Conservation (phyloP, 2,113 vertebrate genomes). For the Larimichthys polyactis region DNA sequence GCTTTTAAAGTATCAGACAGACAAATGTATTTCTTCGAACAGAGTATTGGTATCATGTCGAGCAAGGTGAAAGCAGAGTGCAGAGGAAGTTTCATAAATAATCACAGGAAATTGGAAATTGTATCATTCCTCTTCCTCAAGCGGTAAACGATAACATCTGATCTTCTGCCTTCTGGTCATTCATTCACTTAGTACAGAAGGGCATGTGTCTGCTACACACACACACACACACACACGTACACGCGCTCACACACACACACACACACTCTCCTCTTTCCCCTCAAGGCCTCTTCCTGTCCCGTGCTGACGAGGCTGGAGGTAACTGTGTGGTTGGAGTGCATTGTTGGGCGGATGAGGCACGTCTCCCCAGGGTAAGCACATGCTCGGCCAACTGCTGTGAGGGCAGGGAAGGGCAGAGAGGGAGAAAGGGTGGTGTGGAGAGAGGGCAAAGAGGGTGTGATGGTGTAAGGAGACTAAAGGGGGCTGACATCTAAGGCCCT, state of each 20-base stretch:
- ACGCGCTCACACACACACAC: background rate
- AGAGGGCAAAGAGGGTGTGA: slow-evolving; percentile 16
- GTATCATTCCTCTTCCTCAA: slow-evolving; percentile 58
- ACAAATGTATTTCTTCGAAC: slow-evolving; percentile 12
- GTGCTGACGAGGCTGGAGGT: slow-evolving; percentile 66
- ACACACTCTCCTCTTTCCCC: slow-evolving; percentile 64
- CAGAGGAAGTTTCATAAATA: slow-evolving; percentile 58
- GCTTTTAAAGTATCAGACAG: slow-evolving; percentile 18
- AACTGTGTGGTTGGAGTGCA: slow-evolving; percentile 43
- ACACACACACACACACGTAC: background rate
- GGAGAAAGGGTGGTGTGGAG: background rate
- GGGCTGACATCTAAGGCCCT: slow-evolving; percentile 37
- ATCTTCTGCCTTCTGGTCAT: slow-evolving; percentile 62
- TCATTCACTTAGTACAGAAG: slow-evolving; percentile 34
- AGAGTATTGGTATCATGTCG: background rate
- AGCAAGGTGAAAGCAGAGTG: slow-evolving; percentile 38
- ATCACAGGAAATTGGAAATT: slow-evolving; percentile 73
- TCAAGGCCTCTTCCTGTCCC: slow-evolving; percentile 64
- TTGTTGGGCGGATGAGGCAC: slow-evolving; percentile 53
- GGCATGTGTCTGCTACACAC: slow-evolving; percentile 1
- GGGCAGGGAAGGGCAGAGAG: slow-evolving; percentile 52
- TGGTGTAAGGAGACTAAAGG: slow-evolving; percentile 28
- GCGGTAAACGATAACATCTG: slow-evolving; percentile 65
- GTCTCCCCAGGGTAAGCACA: slow-evolving; percentile 48
- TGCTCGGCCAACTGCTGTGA: slow-evolving; percentile 51